Conservation (phyloP, 2,113 vertebrate species). For the Ammospiza nelsoni region DNA sequence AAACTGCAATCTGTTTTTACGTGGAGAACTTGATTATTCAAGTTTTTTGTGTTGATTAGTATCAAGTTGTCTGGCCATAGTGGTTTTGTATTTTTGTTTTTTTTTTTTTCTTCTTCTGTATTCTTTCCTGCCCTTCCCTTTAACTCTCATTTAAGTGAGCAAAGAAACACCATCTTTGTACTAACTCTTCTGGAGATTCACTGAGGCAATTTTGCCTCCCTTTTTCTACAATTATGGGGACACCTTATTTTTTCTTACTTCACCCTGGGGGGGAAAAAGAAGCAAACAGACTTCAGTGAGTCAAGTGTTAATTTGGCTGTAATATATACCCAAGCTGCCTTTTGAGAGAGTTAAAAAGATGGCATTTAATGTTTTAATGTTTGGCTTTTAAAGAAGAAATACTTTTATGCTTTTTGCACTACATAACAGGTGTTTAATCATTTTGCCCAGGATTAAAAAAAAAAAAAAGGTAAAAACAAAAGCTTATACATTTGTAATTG, state of each 20-base stretch:
- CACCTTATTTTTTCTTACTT: conserved; percentile 46
- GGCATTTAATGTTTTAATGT: conserved; percentile 38
- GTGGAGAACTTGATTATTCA: conserved; percentile 22
- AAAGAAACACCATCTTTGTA: conserved; percentile 44
- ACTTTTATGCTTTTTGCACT: conserved; percentile 68
- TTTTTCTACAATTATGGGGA: conserved; percentile 56
- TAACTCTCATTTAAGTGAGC: neutral
- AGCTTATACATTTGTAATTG: conserved; percentile 58
- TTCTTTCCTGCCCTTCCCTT: neutral
- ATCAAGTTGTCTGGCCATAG: conserved; percentile 9
- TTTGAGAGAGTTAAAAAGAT: conserved; percentile 63
- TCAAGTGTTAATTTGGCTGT: conserved; percentile 68
- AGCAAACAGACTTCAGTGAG: conserved; percentile 1
- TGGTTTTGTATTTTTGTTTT: neutral
- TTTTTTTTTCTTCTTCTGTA: neutral
- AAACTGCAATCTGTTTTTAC: conserved; percentile 29
- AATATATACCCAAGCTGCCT: conserved; percentile 71
- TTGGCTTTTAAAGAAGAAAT: conserved; percentile 44
- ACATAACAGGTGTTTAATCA: conserved; percentile 26
- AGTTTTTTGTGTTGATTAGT: conserved; percentile 31
- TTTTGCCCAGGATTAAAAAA: conserved; percentile 44
- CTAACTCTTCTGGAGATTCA: conserved; percentile 38
- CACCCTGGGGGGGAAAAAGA: neutral
- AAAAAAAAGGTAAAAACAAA: neutral
- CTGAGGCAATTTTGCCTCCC: conserved; percentile 55